Evolutionary conservation across 2,797 vertebrate genomes (phyloP).

Genomic region (Enteromius unitaeniatus): DNA sequence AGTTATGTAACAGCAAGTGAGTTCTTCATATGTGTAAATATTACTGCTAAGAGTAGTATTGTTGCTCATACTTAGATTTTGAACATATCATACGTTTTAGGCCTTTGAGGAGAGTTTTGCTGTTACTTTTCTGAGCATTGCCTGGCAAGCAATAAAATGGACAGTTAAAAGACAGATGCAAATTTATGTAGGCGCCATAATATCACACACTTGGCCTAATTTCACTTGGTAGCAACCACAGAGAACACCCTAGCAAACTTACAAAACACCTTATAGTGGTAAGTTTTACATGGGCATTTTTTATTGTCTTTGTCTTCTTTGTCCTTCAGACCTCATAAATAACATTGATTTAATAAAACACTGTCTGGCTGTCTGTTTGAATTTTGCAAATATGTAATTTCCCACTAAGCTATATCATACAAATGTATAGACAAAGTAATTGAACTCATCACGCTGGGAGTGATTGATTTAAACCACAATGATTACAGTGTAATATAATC

Average conservation of each 20-base stretch:
- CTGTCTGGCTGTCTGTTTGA: conserved; percentile 30
- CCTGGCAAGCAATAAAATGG: not conserved
- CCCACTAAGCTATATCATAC: conserved; percentile 49
- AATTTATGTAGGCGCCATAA: not conserved
- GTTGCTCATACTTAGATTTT: not conserved
- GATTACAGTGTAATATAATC: conserved; percentile 55
- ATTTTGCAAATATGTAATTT: conserved; percentile 53
- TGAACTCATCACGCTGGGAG: conserved; percentile 52
- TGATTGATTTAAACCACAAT: conserved; percentile 55
- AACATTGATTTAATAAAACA: conserved; percentile 26
- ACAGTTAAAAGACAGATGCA: not conserved
- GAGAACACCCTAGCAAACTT: not conserved
- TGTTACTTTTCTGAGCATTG: not conserved
- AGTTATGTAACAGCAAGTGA: not conserved
- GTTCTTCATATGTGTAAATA: not conserved
- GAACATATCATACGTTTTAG: not conserved
- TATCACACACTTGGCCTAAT: not conserved
- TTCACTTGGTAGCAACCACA: not conserved
- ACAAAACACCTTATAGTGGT: not conserved
- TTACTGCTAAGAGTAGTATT: not conserved
- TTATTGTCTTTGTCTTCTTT: conserved; percentile 10
- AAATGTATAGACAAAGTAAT: conserved; percentile 54
- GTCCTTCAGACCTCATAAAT: conserved; percentile 22
- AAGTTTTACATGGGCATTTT: not conserved
- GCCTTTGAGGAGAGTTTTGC: not conserved